Evolutionary conservation across 2,888 invertebrate genomes (phyloP), one percentile per base, ranked within the genome.

Genomic region (Eupsilia transversa): DNA sequence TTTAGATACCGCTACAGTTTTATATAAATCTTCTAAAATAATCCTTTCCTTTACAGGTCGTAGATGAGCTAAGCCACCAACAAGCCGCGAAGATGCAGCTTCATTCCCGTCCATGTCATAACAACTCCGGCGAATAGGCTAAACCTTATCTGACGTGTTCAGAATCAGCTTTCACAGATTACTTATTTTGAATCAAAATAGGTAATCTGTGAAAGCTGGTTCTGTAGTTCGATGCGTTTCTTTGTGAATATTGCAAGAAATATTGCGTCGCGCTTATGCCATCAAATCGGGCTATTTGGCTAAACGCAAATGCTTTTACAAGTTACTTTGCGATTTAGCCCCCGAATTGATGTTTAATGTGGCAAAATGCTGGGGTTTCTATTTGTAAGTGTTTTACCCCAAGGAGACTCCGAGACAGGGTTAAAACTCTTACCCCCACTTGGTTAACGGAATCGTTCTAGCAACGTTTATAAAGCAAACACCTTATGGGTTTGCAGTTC

Each of bases 141-240:
- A 67, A 68, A 43, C 43, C 6, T 20, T 61, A 33, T 20, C 10
- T 14, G 10, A n/a, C 7, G 1, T 1, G 27, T 65, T 38, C 27
- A 52, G 63, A 43, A 72, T 56, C 76, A 65, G 75, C 76, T 76
- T 80, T 80, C 68, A 80, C 43, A 80, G 65, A 69, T 69, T 69
- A 69, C 67, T 65, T 72, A 65, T 61, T 68, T 35, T 63, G 23
- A 17, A 0, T 14, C 3, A 7, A 57, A 57, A 68, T 76, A 72
- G 43, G 52, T 75, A 80, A 76, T 72, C 68, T 80, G 68, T 80
- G 76, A 80, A 80, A 76, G 80, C 66, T 75, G 67, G 46, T 46
- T 64, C 64, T 64, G 64, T 3, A 10, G 33, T 10, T 49, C 46
- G 10, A 65, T 17, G 65, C 1, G 46, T n/a, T 33, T 17, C 33